Evolutionary conservation across 2,113 vertebrate genomes (phyloP).

Genomic region (Tapirus terrestris): DNA sequence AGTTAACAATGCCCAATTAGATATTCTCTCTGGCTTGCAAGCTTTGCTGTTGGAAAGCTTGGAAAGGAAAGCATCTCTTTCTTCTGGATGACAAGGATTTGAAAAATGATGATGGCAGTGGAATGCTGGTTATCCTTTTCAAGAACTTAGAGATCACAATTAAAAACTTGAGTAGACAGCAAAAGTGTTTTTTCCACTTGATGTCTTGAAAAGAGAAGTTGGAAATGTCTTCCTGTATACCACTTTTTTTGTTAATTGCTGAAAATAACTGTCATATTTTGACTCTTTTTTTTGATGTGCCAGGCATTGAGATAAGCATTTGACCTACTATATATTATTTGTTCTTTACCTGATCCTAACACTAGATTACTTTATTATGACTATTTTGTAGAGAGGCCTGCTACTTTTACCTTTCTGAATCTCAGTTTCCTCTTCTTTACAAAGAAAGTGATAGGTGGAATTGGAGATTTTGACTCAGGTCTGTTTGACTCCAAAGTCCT

Average conservation of each 20-base stretch:
- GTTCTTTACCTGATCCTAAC: background rate
- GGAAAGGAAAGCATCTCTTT: background rate
- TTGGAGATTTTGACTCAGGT: background rate
- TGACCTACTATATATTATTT: background rate
- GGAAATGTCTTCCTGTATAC: background rate
- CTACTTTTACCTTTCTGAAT: background rate
- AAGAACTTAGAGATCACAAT: background rate
- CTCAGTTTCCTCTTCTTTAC: background rate
- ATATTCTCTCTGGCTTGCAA: conserved; percentile 49
- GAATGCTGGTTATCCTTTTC: background rate
- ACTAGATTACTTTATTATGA: background rate
- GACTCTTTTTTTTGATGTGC: background rate
- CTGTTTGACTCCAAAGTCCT: background rate
- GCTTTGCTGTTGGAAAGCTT: conserved; percentile 9
- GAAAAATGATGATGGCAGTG: background rate
- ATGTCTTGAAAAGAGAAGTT: background rate
- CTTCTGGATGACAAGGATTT: background rate
- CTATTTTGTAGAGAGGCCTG: background rate
- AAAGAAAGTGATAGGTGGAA: background rate
- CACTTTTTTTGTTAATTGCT: background rate
- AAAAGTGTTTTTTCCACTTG: background rate
- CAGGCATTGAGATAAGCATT: background rate
- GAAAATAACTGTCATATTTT: background rate
- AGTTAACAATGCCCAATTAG: conserved; percentile 55
- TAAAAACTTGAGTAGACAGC: background rate